Evolutionary conservation across 2,797 vertebrate genomes (phyloP), one percentile per base, ranked within the genome.

Genomic region (Otolemur crassicaudatus): DNA sequence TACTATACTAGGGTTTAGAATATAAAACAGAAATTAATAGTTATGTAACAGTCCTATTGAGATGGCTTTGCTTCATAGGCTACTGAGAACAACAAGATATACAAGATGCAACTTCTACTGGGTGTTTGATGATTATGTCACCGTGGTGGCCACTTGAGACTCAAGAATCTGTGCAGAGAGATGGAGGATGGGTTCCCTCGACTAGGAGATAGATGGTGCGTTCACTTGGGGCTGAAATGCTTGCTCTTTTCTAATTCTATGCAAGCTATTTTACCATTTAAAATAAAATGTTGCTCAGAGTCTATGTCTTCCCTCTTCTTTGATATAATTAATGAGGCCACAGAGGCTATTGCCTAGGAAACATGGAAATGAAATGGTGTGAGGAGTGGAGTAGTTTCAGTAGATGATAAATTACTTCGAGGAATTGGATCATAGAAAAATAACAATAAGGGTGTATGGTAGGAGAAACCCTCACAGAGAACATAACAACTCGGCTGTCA

Each of bases 401-500:
- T 5, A 92, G 69, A 92, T 79, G 89, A 95, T 89, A 29, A 94
- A 93, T 93, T 88, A 46, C 53, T 86, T 88, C 65, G 37, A 83
- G 60, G 34, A 81, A 16, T 6, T 40, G 23, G 77, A 56, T 40
- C 77, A 37, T 25, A 60, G 77, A 60, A 80, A 60, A 80, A 60
- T 9, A 81, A 16, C 4, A 84, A 88, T 46, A 72, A 60, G 0
- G 0, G 34, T 23, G 84, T 22, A 34, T 43, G 63, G 72, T n/a
- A 75, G 46, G 95, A 93, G 49, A 14, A 69, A 8, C 12, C 77
- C 93, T 96, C 58, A 58, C 27, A 65, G 46, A 63, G 65, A 84
- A 76, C 11, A 92, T 31, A 86, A 29, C 43, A 86, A 90, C 67
- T 92, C 92, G 79, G 87, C 29, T 84, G 87, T 91, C 77, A 72